Conservation (phyloP, 2,797 vertebrate genomes). For the Brachyalestes nurse region DNA sequence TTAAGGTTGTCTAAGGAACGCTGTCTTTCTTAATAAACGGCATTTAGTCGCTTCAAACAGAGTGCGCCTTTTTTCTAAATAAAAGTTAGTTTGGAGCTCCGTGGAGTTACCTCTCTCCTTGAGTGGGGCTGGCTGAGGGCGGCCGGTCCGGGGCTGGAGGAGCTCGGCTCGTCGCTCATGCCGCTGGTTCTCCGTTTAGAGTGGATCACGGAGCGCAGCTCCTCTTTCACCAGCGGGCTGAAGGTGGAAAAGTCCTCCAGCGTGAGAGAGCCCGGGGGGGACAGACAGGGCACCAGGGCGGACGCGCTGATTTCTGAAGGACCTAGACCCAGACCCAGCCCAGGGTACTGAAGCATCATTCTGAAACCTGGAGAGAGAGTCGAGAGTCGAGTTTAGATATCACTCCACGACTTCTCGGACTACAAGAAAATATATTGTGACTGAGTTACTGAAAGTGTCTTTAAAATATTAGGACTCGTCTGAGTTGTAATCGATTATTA, state of each 20-base stretch:
- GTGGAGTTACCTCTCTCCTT: slow-evolving; percentile 69
- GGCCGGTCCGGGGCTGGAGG: slow-evolving; percentile 80
- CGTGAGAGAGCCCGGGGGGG: slow-evolving; percentile 87
- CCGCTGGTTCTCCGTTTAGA: slow-evolving; percentile 85
- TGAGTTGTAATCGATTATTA: too few species aligned
- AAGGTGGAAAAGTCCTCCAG: slow-evolving; percentile 95
- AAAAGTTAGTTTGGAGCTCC: too few species aligned
- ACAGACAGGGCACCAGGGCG: slow-evolving; percentile 92
- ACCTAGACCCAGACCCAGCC: slow-evolving; percentile 78
- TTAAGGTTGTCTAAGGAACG: too few species aligned
- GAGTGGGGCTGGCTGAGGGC: slow-evolving; percentile 34
- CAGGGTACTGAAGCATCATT: slow-evolving; percentile 97
- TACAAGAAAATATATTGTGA: too few species aligned
- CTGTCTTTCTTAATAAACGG: too few species aligned
- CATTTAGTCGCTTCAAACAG: too few species aligned
- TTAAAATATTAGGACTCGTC: too few species aligned
- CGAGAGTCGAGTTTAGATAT: background rate
- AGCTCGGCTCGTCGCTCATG: slow-evolving; percentile 78
- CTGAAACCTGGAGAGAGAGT: slow-evolving; percentile 56
- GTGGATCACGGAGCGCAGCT: slow-evolving; percentile 91
- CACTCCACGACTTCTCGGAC: too few species aligned
- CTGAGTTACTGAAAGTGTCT: too few species aligned
- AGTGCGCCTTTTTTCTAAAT: too few species aligned
- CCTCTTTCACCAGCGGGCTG: slow-evolving; percentile 91
- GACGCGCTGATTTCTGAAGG: slow-evolving; percentile 93